Evolutionary conservation across 2,888 invertebrate species (phyloP).

Genomic region (Corbicula japonica): DNA sequence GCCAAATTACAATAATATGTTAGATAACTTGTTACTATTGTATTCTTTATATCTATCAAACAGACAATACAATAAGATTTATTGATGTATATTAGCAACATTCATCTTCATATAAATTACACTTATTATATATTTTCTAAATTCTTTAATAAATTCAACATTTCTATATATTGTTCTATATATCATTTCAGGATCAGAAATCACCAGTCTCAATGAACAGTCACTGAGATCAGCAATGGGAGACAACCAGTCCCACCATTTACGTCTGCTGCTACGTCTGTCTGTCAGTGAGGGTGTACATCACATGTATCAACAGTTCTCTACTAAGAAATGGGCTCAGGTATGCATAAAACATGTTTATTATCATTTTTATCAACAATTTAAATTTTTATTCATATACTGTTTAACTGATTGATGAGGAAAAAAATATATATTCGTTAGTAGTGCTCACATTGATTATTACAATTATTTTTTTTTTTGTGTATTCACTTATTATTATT

Average conservation of each 20-base stretch:
- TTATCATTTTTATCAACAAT: neutral
- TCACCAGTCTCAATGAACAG: conserved; percentile 2
- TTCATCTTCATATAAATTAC: too few species aligned
- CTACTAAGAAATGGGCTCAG: conserved; percentile 28
- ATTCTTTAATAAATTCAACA: too few species aligned
- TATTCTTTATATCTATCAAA: too few species aligned
- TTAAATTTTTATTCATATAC: neutral
- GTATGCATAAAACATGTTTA: neutral
- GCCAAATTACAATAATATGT: too few species aligned
- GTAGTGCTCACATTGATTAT: neutral
- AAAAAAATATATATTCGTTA: neutral
- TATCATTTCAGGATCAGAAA: conserved; percentile 9
- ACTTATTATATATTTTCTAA: too few species aligned
- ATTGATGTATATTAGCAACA: too few species aligned
- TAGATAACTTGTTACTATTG: too few species aligned
- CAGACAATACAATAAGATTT: too few species aligned
- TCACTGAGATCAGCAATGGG: conserved; percentile 16
- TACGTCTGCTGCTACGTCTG: conserved; percentile 43
- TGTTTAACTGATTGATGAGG: neutral
- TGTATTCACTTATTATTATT: neutral
- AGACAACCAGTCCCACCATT: conserved; percentile 24
- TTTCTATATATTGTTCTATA: neutral
- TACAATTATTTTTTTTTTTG: neutral
- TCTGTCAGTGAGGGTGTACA: conserved; percentile 48
- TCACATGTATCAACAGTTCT: conserved; percentile 30